phyloP scores from a whole-genome alignment of 1,140 invertebrate species.

The Drosophila lacertosa region DNA sequence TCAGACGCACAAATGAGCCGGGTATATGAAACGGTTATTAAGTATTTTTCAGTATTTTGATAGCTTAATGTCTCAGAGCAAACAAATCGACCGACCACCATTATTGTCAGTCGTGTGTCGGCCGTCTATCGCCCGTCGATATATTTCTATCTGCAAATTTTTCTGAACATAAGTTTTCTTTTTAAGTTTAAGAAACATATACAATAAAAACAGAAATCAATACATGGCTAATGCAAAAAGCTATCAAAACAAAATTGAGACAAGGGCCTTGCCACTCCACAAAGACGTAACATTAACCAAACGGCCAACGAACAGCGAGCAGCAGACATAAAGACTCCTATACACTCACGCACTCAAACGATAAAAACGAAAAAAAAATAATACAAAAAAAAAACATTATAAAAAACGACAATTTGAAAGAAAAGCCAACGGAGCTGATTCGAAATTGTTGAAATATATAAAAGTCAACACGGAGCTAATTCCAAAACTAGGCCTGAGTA shows the following conservation, averaged over 20 bases:
- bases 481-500: conserved; percentile 8
- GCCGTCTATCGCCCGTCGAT: conserved; percentile 46
- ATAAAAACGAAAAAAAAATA: conserved; percentile 22
- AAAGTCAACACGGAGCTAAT: conserved; percentile 26
- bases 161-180: conserved; percentile 54
- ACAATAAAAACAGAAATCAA: conserved; percentile 46
- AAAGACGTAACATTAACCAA: conserved; percentile 22
- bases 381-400: conserved; percentile 17
- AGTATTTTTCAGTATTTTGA: conserved; percentile 23
- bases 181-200: conserved; percentile 72
- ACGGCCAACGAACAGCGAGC: conserved; percentile 29
- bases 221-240: conserved; percentile 33
- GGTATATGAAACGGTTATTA: neutral
- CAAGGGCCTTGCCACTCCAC: conserved; percentile 10
- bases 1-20: neutral
- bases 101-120: conserved; percentile 25
- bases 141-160: conserved; percentile 38
- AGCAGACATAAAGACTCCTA: conserved; percentile 42
- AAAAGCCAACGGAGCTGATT: conserved; percentile 19
- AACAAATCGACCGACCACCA: conserved; percentile 21
- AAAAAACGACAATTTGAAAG: no score
- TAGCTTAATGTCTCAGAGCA: neutral
- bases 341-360: conserved; percentile 38
- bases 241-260: conserved; percentile 26
- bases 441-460: conserved; percentile 24